Percentiles rank a stretch among this genome's conserved stretches.
Evolutionary conservation across 1,140 invertebrate species (phyloP).

Genomic region (Penaeus chinensis): DNA sequence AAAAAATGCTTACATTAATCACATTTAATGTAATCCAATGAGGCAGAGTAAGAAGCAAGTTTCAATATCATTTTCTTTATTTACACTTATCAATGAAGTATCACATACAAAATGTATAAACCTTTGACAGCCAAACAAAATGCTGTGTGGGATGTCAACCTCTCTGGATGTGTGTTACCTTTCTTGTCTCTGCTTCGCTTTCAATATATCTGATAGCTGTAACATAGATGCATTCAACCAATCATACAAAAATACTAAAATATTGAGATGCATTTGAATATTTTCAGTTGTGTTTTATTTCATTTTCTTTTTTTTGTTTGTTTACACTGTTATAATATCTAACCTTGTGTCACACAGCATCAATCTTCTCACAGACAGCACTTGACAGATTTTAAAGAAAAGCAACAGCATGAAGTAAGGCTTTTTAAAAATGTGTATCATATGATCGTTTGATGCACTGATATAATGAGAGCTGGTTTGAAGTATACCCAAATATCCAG

Average conservation of each 20-base stretch:
- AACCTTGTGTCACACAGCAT: no score
- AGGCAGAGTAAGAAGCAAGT: not conserved
- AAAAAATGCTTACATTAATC: not conserved
- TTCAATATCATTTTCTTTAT: constrained; percentile 35
- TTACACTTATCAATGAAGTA: constrained; percentile 54
- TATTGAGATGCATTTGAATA: not conserved
- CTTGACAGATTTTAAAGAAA: no score
- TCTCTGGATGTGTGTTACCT: constrained; percentile 26
- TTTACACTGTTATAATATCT: no score
- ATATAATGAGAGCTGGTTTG: no score
- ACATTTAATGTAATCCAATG: not conserved
- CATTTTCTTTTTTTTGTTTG: no score
- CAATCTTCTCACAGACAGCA: no score
- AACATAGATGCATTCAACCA: constrained; percentile 12
- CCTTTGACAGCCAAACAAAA: constrained; percentile 43
- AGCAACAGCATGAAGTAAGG: no score
- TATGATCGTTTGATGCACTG: no score
- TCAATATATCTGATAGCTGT: constrained; percentile 4
- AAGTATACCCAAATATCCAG: no score
- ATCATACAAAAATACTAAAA: constrained; percentile 47
- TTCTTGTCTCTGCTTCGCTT: not conserved
- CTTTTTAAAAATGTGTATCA: no score
- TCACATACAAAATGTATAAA: constrained; percentile 58
- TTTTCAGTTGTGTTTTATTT: no score
- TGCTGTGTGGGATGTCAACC: constrained; percentile 29